Percentiles rank a stretch among this genome's conserved stretches.
Evolutionary conservation across 2,888 invertebrate species (phyloP).

Genomic region (Harpalus rufipes): DNA sequence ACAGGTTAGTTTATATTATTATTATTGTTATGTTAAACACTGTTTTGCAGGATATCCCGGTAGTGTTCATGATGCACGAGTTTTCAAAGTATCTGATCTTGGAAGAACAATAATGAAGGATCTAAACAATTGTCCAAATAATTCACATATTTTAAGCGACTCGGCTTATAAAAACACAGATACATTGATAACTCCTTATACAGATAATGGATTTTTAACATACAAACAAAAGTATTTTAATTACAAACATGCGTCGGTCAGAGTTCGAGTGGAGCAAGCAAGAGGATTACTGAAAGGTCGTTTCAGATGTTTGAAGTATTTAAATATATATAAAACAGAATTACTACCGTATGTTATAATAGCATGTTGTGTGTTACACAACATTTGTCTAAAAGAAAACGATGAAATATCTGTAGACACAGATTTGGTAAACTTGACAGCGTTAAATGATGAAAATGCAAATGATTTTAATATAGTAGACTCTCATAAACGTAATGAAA

Average conservation of each 20-base stretch:
- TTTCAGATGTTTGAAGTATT: conserved; percentile 68
- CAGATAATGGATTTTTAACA: too few species aligned
- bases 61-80: conserved; percentile 18
- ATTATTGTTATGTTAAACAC: background rate
- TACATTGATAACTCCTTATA: too few species aligned
- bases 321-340: conserved; percentile 67
- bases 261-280: conserved; percentile 67
- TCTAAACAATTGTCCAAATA: background rate
- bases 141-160: background rate
- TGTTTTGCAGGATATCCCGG: conserved; percentile 9
- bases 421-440: conserved; percentile 11
- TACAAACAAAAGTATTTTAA: too few species aligned
- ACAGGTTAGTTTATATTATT: background rate
- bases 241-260: conserved; percentile 67
- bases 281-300: conserved; percentile 69
- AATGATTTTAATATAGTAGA: conserved; percentile 5
- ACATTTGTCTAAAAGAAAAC: conserved; percentile 66
- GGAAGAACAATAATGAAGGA: background rate
- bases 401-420: conserved; percentile 59
- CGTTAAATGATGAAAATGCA: conserved; percentile 26
- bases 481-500: conserved; percentile 11
- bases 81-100: background rate
- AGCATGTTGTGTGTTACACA: conserved; percentile 69
- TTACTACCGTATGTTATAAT: conserved; percentile 66
- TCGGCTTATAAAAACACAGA: conserved; percentile 7